phyloP scores from a whole-genome alignment of 2,888 invertebrate genomes.

The Cephus pygmeus region DNA sequence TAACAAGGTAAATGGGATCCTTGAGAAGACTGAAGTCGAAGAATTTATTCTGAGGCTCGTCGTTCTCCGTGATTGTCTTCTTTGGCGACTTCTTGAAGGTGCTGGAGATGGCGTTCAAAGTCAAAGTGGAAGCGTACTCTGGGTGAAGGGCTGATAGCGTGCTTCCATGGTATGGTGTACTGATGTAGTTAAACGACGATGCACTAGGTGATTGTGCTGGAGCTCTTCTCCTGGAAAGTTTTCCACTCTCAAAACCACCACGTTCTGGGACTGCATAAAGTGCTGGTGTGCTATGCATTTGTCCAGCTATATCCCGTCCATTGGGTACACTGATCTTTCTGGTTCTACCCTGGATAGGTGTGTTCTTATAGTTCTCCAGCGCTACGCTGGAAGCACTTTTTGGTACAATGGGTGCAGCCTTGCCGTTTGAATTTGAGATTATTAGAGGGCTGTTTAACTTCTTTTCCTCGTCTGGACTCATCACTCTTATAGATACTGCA shows the following conservation, averaged over 20 bases:
- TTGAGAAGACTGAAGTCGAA: constrained; percentile 80
- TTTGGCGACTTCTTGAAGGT: constrained; percentile 66
- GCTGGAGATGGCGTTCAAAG: constrained; percentile 75
- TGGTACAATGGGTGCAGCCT: constrained; percentile 53
- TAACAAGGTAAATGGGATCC: constrained; percentile 85
- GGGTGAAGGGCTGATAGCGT: constrained; percentile 79
- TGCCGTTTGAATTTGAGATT: constrained; percentile 29
- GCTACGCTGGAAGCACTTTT: constrained; percentile 79
- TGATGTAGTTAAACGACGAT: constrained; percentile 86
- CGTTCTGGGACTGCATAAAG: constrained; percentile 80
- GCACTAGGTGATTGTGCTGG: constrained; percentile 80
- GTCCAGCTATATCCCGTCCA: constrained; percentile 66
- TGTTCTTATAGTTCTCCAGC: constrained; percentile 69
- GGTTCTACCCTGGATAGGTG: constrained; percentile 67
- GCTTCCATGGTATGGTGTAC: constrained; percentile 87
- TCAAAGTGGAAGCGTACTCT: constrained; percentile 82
- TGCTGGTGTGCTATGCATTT: constrained; percentile 74
- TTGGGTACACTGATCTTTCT: constrained; percentile 73
- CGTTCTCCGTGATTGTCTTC: constrained; percentile 53
- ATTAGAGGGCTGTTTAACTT: constrained; percentile 35
- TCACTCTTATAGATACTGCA: constrained; percentile 50
- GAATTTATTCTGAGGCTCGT: constrained; percentile 71
- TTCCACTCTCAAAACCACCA: constrained; percentile 58
- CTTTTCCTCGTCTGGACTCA: constrained; percentile 53
- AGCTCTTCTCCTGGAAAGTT: constrained; percentile 47